Conservation (phyloP, 2,797 vertebrate species). For the Botia kubotai region DNA sequence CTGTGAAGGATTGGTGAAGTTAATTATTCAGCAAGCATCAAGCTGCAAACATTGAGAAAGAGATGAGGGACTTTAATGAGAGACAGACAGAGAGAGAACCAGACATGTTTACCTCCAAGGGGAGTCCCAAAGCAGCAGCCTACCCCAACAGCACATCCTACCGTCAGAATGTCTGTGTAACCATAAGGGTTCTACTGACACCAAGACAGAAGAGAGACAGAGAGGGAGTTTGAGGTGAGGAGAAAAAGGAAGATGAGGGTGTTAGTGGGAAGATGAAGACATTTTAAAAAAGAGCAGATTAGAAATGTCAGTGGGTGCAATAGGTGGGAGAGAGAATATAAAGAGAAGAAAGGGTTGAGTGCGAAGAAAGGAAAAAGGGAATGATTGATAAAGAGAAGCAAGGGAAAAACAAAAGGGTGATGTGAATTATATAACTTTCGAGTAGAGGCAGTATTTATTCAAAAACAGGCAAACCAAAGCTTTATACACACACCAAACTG, state of each 20-base stretch:
- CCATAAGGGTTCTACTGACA: slow-evolving; percentile 97
- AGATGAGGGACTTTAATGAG: neutral
- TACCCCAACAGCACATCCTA: slow-evolving; percentile 96
- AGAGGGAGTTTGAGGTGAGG: slow-evolving; percentile 30
- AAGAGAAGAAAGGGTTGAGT: slow-evolving; percentile 16
- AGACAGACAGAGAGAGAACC: slow-evolving; percentile 1
- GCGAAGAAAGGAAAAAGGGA: slow-evolving; percentile 31
- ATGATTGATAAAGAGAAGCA: slow-evolving; percentile 54
- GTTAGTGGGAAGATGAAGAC: slow-evolving; percentile 33
- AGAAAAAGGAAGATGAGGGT: slow-evolving; percentile 31
- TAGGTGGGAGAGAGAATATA: neutral
- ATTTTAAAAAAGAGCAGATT: slow-evolving; percentile 38
- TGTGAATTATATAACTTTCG: slow-evolving; percentile 41
- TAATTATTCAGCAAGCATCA: slow-evolving; percentile 22
- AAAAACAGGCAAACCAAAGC: slow-evolving; percentile 3
- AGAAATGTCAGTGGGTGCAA: slow-evolving; percentile 4
- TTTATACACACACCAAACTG: slow-evolving; percentile 8
- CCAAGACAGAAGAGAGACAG: slow-evolving; percentile 70
- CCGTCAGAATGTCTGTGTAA: slow-evolving; percentile 96
- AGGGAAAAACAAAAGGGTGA: slow-evolving; percentile 64
- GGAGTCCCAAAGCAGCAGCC: slow-evolving; percentile 99
- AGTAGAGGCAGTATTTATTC: neutral
- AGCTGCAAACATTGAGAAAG: neutral
- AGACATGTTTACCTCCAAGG: slow-evolving; percentile 90
- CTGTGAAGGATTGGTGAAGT: slow-evolving; percentile 11